Conservation (phyloP, 2,797 vertebrate species). For the Coracias cyanogaster region DNA sequence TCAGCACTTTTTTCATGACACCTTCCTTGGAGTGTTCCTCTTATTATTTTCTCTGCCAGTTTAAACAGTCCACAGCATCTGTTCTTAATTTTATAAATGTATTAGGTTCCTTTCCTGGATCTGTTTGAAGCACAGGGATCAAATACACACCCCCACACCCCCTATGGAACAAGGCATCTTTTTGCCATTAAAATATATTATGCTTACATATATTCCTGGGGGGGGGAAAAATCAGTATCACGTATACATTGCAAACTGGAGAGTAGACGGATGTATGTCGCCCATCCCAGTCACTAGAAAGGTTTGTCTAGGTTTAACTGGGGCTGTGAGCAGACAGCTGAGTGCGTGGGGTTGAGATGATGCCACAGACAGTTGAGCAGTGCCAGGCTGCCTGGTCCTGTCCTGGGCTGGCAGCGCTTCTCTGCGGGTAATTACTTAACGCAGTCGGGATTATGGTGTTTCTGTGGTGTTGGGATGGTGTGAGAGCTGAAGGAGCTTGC, state of each 20-base stretch:
- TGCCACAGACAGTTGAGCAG: not conserved
- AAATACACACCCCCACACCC: not conserved
- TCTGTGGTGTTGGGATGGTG: not conserved
- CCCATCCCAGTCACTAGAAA: not conserved
- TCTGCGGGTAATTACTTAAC: too few species aligned
- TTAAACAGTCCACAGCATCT: slow-evolving; percentile 66
- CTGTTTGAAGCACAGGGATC: slow-evolving; percentile 55
- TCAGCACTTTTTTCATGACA: slow-evolving; percentile 7
- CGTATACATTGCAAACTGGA: not conserved
- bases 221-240: not conserved
- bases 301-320: not conserved
- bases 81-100: slow-evolving; percentile 70
- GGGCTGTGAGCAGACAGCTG: not conserved
- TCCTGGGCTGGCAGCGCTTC: accelerated
- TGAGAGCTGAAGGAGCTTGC: not conserved
- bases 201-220: slow-evolving; percentile 4
- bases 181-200: slow-evolving; percentile 50
- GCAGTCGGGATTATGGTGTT: accelerated
- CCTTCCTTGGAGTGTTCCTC: slow-evolving; percentile 50
- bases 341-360: accelerated
- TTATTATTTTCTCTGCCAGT: slow-evolving; percentile 58
- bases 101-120: slow-evolving; percentile 69
- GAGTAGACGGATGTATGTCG: not conserved
- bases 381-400: not conserved
- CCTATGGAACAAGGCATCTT: slow-evolving; percentile 40